Evolutionary conservation across 2,888 invertebrate genomes (phyloP).

Genomic region (Melinaea marsaeus): DNA sequence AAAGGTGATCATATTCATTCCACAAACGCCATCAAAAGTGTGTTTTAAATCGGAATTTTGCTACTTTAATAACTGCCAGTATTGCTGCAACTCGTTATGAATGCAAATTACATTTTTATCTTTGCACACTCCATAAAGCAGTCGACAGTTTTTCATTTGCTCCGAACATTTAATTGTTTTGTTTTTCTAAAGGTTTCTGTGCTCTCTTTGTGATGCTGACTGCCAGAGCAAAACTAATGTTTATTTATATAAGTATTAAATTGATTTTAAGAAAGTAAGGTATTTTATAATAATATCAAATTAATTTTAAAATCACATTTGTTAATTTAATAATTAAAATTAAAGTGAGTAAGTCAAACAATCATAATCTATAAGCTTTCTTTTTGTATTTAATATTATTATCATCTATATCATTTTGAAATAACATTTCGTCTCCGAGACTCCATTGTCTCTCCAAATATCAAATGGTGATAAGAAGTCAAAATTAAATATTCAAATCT

Average conservation of each 20-base stretch:
- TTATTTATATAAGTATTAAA: neutral
- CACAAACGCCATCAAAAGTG: constrained; percentile 1
- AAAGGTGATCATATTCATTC: constrained; percentile 4
- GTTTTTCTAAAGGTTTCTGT: constrained; percentile 8
- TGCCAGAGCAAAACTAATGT: neutral
- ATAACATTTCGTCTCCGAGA: no score
- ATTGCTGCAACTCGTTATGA: constrained; percentile 17
- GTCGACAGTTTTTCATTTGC: constrained; percentile 21
- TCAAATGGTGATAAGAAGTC: no score
- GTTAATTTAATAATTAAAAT: no score
- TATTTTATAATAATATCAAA: no score
- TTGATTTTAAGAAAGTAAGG: neutral
- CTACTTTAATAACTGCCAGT: constrained; percentile 11
- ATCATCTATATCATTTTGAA: no score
- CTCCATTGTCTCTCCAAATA: no score
- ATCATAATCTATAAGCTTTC: no score
- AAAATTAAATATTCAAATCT: no score
- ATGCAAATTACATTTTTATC: constrained; percentile 28
- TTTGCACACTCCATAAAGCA: constrained; percentile 22
- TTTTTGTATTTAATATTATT: no score
- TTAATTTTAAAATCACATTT: no score
- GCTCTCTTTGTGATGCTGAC: neutral
- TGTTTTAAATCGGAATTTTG: constrained; percentile 5
- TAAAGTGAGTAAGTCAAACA: no score
- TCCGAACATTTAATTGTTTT: constrained; percentile 22